Conservation (phyloP, 2,113 vertebrate species). For the Bos indicus region DNA sequence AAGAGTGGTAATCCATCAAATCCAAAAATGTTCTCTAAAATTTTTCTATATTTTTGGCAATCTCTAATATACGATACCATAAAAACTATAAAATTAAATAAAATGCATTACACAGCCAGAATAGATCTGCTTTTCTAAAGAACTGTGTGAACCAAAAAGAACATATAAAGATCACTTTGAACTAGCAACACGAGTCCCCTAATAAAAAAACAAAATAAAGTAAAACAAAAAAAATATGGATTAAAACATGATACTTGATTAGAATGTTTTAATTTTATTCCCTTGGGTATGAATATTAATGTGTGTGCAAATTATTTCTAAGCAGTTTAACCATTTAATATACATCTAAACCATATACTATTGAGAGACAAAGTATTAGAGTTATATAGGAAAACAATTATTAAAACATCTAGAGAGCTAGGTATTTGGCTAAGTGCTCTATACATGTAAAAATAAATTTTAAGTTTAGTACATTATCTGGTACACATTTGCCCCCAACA, state of each 20-base stretch:
- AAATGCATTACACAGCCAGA: constrained; percentile 56
- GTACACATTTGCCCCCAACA: background rate
- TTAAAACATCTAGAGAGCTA: background rate
- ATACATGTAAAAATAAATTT: background rate
- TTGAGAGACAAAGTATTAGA: background rate
- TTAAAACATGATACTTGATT: background rate
- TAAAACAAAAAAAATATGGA: background rate
- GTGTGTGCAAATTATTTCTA: constrained; percentile 12
- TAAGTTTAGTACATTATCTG: background rate
- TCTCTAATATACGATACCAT: constrained; percentile 75
- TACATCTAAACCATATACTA: background rate
- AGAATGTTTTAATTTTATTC: constrained; percentile 8
- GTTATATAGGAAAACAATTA: background rate
- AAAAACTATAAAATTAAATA: constrained; percentile 77
- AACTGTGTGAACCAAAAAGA: constrained; percentile 36
- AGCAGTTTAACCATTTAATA: background rate
- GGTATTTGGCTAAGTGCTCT: background rate
- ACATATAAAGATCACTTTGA: constrained; percentile 39
- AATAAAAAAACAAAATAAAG: constrained; percentile 25
- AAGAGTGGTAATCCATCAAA: constrained; percentile 91
- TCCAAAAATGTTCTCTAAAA: constrained; percentile 82
- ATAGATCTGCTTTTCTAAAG: constrained; percentile 51
- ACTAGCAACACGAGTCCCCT: background rate
- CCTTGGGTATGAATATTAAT: background rate
- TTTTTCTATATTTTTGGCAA: constrained; percentile 79